Evolutionary conservation across 2,888 invertebrate species (phyloP).

Genomic region (Leptinotarsa rubiginosa): DNA sequence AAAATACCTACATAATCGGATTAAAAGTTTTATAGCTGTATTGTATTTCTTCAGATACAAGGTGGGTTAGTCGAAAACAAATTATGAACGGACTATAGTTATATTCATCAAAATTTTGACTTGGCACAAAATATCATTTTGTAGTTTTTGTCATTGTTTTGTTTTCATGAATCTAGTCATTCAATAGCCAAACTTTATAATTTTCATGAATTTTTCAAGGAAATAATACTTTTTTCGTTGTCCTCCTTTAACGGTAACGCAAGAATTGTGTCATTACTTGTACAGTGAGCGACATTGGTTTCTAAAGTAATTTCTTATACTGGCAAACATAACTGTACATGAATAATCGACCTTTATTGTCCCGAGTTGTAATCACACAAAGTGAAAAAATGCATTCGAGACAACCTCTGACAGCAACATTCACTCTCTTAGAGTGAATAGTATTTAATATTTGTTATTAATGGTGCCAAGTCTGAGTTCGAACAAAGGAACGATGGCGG

Average conservation of each 20-base stretch:
- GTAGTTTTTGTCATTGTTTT: too few relatives aligned
- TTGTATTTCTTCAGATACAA: too few relatives aligned
- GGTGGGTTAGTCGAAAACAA: too few relatives aligned
- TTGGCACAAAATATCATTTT: too few relatives aligned
- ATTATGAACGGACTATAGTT: too few relatives aligned
- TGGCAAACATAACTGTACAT: neutral
- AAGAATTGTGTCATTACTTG: neutral
- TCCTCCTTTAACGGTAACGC: neutral
- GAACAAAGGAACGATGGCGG: neutral
- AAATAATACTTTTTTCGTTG: too few relatives aligned
- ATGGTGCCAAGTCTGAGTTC: neutral
- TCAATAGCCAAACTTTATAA: too few relatives aligned
- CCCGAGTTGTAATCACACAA: neutral
- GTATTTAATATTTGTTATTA: neutral
- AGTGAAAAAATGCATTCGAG: constrained; percentile 1
- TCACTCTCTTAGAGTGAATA: neutral
- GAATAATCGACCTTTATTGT: neutral
- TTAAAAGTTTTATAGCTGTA: too few relatives aligned
- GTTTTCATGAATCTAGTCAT: too few relatives aligned
- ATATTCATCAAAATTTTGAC: too few relatives aligned
- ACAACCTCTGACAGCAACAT: neutral
- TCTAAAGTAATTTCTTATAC: neutral
- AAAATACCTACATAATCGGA: too few relatives aligned
- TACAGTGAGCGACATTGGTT: neutral
- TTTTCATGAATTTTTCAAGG: too few relatives aligned